Evolutionary conservation across 2,888 invertebrate genomes (phyloP).

Genomic region (Augiades crinisus): DNA sequence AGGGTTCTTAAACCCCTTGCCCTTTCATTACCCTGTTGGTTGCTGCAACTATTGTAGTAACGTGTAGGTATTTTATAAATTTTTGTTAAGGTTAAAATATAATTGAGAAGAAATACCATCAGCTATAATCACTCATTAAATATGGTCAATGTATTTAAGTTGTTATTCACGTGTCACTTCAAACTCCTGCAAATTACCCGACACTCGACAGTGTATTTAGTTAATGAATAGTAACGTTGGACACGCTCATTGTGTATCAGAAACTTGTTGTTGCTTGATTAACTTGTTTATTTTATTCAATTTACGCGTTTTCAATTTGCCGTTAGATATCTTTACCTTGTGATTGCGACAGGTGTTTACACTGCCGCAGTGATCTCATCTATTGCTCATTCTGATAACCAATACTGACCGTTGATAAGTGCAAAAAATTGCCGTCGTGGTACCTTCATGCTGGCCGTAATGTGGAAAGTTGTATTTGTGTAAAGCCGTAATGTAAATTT

Average conservation of each 20-base stretch:
- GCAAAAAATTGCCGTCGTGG: conserved; percentile 17
- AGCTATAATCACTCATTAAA: background rate
- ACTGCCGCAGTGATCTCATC: conserved; percentile 62
- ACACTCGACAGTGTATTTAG: background rate
- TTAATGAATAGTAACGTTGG: background rate
- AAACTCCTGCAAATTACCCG: background rate
- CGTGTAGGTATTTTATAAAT: too few relatives aligned
- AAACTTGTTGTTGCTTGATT: conserved; percentile 12
- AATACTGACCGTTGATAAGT: conserved; percentile 22
- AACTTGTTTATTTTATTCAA: conserved; percentile 38
- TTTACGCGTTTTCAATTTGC: conserved; percentile 41
- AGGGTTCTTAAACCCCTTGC: too few relatives aligned
- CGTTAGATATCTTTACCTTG: conserved; percentile 41
- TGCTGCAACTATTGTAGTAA: too few relatives aligned
- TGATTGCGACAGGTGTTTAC: conserved; percentile 50
- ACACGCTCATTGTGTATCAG: background rate
- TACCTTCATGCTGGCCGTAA: background rate
- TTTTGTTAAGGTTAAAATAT: too few relatives aligned
- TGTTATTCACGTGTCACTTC: background rate
- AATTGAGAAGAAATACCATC: too few relatives aligned
- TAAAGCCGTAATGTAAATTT: too few relatives aligned
- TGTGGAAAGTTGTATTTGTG: too few relatives aligned
- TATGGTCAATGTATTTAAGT: background rate
- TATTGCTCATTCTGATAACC: conserved; percentile 60
- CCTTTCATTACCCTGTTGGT: too few relatives aligned